Base-by-base conservation (phyloP, 2,113 vertebrate species). In the Rhea pennata region DNA sequence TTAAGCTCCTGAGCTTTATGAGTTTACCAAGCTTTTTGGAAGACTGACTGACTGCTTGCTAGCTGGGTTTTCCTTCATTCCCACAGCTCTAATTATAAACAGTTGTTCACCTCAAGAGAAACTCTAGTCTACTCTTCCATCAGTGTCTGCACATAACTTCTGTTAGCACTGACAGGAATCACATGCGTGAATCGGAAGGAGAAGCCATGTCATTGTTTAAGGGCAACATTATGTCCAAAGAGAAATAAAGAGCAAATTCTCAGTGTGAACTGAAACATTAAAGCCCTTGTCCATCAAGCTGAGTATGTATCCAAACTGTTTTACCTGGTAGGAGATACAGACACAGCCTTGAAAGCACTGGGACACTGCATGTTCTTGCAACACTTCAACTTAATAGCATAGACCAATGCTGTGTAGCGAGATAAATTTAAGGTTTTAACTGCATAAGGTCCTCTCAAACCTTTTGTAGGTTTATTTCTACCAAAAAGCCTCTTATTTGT, bases 21-120 rank as follows among this genome's bases (percentile, higher is more conserved):
- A 95, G 95, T 97, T 97, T 93, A 96, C 83, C 87, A 76, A 95
- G 91, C 65, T 93, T 96, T 97, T 91, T 87, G 88, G 93, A 94
- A 92, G 93, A 95, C 84, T 74, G 90, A 70, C 86, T 82, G 83
- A 5, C 95, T 93, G 94, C 90, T 94, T 94, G 67, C 90, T 95
- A 87, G 87, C 88, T 69, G 81, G 9, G 42, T 86, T 97, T 84
- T 88, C 12, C 91, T 85, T 95, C 84, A 88, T 91, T 90, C 87
- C 84, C 92, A 81, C 89, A 95, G 87, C 87, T 96, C 93, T 96
- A 91, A 95, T 95, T 96, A 90, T 94, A 92, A 87, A 85, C 93
- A 97, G 94, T 97, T 97, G 93, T 95, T 73, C 90, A 94, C 66
- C 71, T 95, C 93, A 93, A 66, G 86, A 93, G 94, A 93, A 96